phyloP scores from a whole-genome alignment of 2,888 invertebrate species.

The Operophtera brumata region DNA sequence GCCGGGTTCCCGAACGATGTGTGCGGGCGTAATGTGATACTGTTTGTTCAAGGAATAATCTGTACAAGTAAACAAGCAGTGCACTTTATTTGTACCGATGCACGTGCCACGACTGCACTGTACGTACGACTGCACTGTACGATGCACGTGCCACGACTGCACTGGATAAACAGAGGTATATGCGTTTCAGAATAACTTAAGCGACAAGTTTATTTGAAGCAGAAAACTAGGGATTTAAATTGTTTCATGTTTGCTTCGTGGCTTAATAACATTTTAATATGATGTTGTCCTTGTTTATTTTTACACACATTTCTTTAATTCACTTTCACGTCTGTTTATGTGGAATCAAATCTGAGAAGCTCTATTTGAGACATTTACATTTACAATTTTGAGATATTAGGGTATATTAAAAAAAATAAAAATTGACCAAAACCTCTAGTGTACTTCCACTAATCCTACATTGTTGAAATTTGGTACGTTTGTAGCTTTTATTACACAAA shows the following conservation, averaged over 20 bases:
- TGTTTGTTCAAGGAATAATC: slow-evolving; percentile 71
- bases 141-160: slow-evolving; percentile 54
- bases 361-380: too few species aligned
- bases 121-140: slow-evolving; percentile 70
- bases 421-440: too few species aligned
- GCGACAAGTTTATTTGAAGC: slow-evolving; percentile 29
- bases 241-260: slow-evolving; percentile 4
- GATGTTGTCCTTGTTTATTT: too few species aligned
- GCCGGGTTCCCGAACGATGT: slow-evolving; percentile 54
- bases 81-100: slow-evolving; percentile 64
- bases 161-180: slow-evolving; percentile 28
- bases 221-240: slow-evolving; percentile 20
- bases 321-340: too few species aligned
- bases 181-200: slow-evolving; percentile 30
- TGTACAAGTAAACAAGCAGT: slow-evolving; percentile 65
- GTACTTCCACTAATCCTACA: too few species aligned
- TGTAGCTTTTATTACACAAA: too few species aligned
- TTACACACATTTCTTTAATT: too few species aligned
- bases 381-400: too few species aligned
- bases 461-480: too few species aligned
- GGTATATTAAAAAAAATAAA: too few species aligned
- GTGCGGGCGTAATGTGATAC: slow-evolving; percentile 56
- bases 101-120: slow-evolving; percentile 55
- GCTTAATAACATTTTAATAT: too few species aligned
- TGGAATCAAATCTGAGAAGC: too few species aligned